Conservation (phyloP, 2,113 vertebrate species). For the Baryphthengus martii region DNA sequence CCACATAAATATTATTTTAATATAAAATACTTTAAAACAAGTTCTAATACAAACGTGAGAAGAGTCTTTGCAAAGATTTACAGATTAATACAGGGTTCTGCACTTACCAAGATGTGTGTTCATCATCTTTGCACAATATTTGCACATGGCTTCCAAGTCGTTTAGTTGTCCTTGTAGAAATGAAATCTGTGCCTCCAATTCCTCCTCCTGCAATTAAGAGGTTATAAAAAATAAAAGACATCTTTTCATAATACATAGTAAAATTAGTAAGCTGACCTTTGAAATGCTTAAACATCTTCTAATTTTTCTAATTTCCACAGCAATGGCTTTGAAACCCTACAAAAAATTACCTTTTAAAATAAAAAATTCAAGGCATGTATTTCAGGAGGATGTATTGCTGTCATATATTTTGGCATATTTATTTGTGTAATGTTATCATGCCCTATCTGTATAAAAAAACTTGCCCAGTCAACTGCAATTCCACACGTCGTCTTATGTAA, state of each 20-base stretch:
- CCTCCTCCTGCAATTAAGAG: conserved; percentile 83
- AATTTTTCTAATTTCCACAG: not conserved
- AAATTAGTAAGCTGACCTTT: not conserved
- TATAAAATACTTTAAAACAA: not conserved
- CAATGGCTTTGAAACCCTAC: not conserved
- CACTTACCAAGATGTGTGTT: conserved; percentile 92
- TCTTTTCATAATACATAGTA: not conserved
- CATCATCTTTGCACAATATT: conserved; percentile 98
- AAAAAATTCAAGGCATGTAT: not conserved
- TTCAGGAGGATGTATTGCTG: not conserved
- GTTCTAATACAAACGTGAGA: not conserved
- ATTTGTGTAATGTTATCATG: not conserved
- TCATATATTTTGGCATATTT: not conserved
- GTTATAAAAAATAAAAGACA: not conserved
- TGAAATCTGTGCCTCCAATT: conserved; percentile 95
- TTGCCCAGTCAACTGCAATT: not conserved
- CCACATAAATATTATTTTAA: not conserved
- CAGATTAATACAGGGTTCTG: not conserved
- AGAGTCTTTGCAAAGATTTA: not conserved
- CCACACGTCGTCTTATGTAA: not conserved
- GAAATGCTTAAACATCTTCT: not conserved
- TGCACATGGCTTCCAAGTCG: conserved; percentile 98
- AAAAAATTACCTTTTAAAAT: not conserved
- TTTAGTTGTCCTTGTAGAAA: conserved; percentile 98
- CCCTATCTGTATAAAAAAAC: not conserved